Base-by-base conservation (phyloP, 2,888 invertebrate species). In the Ormyrus thymus region DNA sequence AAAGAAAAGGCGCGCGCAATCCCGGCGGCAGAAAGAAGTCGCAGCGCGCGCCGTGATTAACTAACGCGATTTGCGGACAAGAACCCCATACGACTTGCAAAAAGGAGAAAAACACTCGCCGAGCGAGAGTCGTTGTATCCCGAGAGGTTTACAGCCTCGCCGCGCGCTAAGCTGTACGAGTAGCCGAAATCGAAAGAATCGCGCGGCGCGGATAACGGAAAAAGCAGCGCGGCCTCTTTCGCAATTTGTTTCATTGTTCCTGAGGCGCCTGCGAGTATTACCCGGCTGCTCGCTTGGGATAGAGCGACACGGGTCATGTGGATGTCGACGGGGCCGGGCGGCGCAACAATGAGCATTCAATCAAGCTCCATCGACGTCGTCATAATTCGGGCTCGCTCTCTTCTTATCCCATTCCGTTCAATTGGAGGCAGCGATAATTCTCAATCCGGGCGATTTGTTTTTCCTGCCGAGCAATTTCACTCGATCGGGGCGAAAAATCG, bases 271-370 rank as follows among this genome's bases (percentile, higher is more conserved):
- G 43, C 46, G 29, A 66, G 53, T 53, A 29, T 29, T 9, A 11
- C 46, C 29, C 11, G 9, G 6, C 4, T 43, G 3, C 9, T 46
- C 45, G 11, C 48, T 29, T n/a, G 50, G 50, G 29, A 53, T 50
- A 55, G 55, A 69, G 58, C 13, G 66, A 75, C 70, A 71, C 64
- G 66, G 45, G 61, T 69, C 70, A 65, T 80, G 3, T 3, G 74
- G 62, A 80, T 80, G 77, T 74, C 74, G 70, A 74, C 77, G 65
- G 56, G 29, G 2, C 29, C 29, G 29, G 29, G 53, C 58, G 69
- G 68, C 62, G 29, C 72, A 72, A 80, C 76, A 76, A 76, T 76
- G 69, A 80, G 79, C 76, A 76, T 76, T 80, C 76, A 56, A 80
- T 80, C 79, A 72, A 68, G 64, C 58, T 7, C 51, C 70, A 80